Conservation (phyloP, 2,797 vertebrate genomes). For the Smutsia temminckii region DNA sequence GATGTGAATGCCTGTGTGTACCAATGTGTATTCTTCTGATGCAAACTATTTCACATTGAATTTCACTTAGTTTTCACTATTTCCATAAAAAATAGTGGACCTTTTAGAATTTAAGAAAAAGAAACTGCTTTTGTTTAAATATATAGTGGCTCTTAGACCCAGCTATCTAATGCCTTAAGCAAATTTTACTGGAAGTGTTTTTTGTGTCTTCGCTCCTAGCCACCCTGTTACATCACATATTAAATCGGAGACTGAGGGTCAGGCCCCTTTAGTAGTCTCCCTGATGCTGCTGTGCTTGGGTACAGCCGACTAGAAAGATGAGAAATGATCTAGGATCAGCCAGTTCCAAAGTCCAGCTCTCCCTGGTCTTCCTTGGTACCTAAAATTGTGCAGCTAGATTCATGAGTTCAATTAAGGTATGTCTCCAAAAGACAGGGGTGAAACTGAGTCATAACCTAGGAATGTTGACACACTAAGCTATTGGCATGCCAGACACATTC, state of each 20-base stretch:
- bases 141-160: not conserved
- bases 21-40: not conserved
- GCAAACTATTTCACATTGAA: not conserved
- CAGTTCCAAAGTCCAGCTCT: not conserved
- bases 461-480: not conserved
- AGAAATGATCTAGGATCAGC: not conserved
- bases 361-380: not conserved
- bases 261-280: not conserved
- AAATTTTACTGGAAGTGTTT: not conserved
- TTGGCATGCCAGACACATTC: not conserved
- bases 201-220: not conserved
- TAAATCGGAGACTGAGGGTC: not conserved
- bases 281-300: not conserved
- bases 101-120: constrained; percentile 17
- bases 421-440: not conserved
- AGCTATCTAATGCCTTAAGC: not conserved
- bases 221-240: not conserved
- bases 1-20: not conserved
- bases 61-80: not conserved
- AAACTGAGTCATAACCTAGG: not conserved
- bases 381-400: not conserved
- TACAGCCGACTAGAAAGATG: not conserved
- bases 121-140: not conserved
- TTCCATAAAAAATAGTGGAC: not conserved
- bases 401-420: not conserved